phyloP scores from a whole-genome alignment of 2,113 vertebrate species.

The Rhinoderma darwinii region DNA sequence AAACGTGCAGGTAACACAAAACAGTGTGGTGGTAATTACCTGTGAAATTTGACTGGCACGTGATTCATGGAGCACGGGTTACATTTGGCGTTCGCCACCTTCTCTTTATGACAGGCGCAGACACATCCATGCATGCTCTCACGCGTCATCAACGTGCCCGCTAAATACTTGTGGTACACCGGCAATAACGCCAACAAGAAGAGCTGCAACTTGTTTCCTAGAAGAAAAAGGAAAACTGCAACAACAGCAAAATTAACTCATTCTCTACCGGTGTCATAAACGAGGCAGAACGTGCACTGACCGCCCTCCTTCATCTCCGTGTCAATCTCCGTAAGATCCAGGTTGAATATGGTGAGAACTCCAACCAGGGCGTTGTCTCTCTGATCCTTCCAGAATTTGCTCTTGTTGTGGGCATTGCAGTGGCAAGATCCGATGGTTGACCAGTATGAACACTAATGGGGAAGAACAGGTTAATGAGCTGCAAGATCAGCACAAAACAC shows the following conservation, averaged over 20 bases:
- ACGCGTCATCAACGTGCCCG: not conserved
- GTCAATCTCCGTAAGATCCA: constrained; percentile 77
- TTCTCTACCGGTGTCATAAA: too few species aligned
- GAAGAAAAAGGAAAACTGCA: not conserved
- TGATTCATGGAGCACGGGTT: constrained; percentile 50
- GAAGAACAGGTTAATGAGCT: not conserved
- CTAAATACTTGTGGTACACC: constrained; percentile 68
- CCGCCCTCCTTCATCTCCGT: constrained; percentile 75
- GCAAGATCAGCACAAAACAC: not conserved
- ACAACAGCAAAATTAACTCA: too few species aligned
- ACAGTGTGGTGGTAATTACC: constrained; percentile 57
- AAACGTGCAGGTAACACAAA: not conserved
- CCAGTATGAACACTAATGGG: constrained; percentile 78
- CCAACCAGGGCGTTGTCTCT: constrained; percentile 71
- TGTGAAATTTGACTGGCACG: constrained; percentile 46
- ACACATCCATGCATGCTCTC: fast-evolving
- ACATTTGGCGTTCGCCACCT: constrained; percentile 60
- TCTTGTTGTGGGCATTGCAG: constrained; percentile 86
- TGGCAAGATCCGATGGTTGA: constrained; percentile 70
- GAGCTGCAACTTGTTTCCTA: constrained; percentile 68
- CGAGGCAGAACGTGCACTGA: constrained; percentile 51
- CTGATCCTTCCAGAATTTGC: constrained; percentile 76
- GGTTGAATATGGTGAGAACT: constrained; percentile 73
- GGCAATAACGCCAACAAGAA: constrained; percentile 67
- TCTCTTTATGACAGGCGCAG: constrained; percentile 61